Evolutionary conservation across 2,888 invertebrate genomes (phyloP).

Genomic region (Nebria brevicollis): DNA sequence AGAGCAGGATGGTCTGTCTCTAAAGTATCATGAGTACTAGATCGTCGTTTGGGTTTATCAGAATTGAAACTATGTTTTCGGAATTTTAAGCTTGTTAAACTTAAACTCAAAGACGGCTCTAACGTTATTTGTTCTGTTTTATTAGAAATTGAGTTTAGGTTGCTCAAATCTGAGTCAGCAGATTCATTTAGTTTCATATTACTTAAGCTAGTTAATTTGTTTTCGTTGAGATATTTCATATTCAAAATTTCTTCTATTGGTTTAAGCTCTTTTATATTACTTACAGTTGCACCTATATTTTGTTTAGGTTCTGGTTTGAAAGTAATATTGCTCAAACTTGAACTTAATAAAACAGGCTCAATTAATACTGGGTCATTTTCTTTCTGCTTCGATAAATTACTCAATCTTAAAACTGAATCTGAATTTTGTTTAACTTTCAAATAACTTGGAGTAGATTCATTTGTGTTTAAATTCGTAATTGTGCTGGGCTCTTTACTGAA

Average conservation of each 20-base stretch:
- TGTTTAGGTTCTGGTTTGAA: not conserved
- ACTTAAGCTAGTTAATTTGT: not conserved
- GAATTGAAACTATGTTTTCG: slow-evolving; percentile 70
- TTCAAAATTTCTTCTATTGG: not conserved
- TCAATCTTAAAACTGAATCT: not conserved
- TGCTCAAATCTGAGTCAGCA: not conserved
- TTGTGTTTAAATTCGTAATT: not conserved
- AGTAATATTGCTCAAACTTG: slow-evolving; percentile 3
- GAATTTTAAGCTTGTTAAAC: slow-evolving; percentile 58
- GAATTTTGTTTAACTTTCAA: too few relatives aligned
- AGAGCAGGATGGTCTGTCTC: not conserved
- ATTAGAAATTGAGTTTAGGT: not conserved
- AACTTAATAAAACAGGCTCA: not conserved
- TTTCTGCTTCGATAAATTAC: not conserved
- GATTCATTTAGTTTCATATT: slow-evolving; percentile 41
- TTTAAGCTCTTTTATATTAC: not conserved
- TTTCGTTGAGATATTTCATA: not conserved
- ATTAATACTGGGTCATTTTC: not conserved
- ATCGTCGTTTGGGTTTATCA: slow-evolving; percentile 67
- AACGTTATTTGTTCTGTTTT: not conserved
- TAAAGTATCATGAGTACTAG: slow-evolving; percentile 48
- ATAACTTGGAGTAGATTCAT: not conserved
- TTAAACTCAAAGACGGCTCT: slow-evolving; percentile 49
- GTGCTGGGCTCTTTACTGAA: not conserved
- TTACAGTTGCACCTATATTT: not conserved